Percentiles rank a stretch among this genome's conserved stretches.
Evolutionary conservation across 92 coral and sea anemone genomes (phyloP).

Genomic region (Bergia puertoricense): DNA sequence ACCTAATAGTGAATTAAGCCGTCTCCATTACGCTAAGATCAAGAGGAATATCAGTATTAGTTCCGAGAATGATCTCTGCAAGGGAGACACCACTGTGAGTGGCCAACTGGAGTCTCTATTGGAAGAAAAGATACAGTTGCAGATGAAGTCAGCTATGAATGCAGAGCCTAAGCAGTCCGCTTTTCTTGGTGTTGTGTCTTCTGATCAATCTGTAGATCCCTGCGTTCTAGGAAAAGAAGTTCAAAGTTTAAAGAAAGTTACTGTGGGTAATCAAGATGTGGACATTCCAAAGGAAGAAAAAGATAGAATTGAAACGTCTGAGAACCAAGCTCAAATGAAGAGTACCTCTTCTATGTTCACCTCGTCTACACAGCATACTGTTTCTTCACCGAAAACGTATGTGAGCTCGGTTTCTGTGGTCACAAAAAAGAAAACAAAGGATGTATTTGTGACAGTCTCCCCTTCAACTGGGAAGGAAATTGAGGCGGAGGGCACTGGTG

Average conservation of each 20-base stretch:
- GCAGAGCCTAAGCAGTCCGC: background rate
- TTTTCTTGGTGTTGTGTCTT: background rate
- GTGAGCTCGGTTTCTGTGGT: conserved; percentile 31
- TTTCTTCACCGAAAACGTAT: conserved; percentile 29
- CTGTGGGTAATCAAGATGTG: background rate
- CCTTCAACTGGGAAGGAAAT: background rate
- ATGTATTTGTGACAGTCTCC: conserved; percentile 32
- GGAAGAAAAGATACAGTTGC: conserved; percentile 28
- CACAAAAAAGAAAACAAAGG: conserved; percentile 13
- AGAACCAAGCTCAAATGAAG: background rate
- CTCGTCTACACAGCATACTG: background rate
- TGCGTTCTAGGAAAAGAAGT: background rate
- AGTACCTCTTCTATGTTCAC: background rate
- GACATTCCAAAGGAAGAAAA: background rate
- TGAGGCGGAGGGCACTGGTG: background rate
- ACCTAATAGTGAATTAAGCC: conserved; percentile 16
- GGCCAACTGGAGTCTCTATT: conserved; percentile 19
- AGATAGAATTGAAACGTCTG: background rate
- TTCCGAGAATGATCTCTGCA: background rate
- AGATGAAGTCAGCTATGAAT: background rate
- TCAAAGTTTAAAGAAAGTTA: background rate
- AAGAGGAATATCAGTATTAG: conserved; percentile 35
- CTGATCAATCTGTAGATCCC: background rate
- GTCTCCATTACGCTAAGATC: conserved; percentile 28
- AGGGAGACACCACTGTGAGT: background rate